Evolutionary conservation across 2,888 invertebrate genomes (phyloP).

Genomic region (Hemistola chrysoprasaria): DNA sequence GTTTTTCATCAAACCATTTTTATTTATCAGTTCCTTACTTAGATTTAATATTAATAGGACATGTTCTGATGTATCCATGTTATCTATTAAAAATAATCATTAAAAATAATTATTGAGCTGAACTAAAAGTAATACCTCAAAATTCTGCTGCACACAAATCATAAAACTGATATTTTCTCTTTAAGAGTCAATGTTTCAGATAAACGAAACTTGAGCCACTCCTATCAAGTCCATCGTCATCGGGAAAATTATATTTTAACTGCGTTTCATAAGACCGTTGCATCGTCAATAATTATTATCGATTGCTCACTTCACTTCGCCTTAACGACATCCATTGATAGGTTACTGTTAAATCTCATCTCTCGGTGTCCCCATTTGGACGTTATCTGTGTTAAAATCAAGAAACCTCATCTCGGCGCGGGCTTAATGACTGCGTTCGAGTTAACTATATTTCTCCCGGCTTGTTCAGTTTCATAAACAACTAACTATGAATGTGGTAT

Average conservation of each 20-base stretch:
- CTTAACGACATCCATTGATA: slow-evolving; percentile 25
- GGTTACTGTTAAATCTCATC: slow-evolving; percentile 17
- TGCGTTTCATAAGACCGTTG: slow-evolving; percentile 36
- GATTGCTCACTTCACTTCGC: slow-evolving; percentile 22
- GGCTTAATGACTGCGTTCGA: slow-evolving; percentile 16
- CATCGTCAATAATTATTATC: slow-evolving; percentile 36
- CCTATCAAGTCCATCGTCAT: slow-evolving; percentile 15
- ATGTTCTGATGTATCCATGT: too few species aligned
- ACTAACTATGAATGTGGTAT: too few species aligned
- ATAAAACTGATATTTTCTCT: too few species aligned
- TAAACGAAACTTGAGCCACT: slow-evolving; percentile 15
- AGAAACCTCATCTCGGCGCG: slow-evolving; percentile 15
- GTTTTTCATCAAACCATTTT: too few species aligned
- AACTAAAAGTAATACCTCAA: too few species aligned
- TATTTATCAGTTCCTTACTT: too few species aligned
- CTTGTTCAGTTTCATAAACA: background rate
- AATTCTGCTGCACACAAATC: too few species aligned
- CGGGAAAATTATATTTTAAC: slow-evolving; percentile 29
- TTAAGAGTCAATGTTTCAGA: too few species aligned
- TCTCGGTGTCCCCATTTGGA: slow-evolving; percentile 25
- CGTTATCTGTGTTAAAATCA: slow-evolving; percentile 24
- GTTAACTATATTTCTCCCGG: slow-evolving; percentile 23
- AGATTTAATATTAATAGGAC: too few species aligned
- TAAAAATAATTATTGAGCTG: too few species aligned
- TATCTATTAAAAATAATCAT: too few species aligned